phyloP scores from a whole-genome alignment of 2,888 invertebrate genomes.

The Leucophenga montana region DNA sequence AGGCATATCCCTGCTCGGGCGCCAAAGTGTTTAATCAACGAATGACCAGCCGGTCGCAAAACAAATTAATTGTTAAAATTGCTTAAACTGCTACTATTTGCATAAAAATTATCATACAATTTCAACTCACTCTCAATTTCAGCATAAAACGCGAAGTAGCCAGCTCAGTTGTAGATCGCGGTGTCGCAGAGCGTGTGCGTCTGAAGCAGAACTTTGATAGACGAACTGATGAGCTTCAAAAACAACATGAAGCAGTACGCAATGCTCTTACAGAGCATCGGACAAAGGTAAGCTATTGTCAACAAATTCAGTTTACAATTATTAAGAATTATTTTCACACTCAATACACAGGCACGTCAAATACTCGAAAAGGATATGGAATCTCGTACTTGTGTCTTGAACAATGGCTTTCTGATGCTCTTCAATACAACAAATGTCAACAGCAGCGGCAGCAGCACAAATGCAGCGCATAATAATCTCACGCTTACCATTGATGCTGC shows the following conservation, averaged over 20 bases:
- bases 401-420: slow-evolving; percentile 70
- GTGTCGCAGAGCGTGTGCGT: slow-evolving; percentile 90
- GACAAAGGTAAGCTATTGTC: slow-evolving; percentile 74
- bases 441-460: slow-evolving; percentile 50
- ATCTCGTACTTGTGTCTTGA: slow-evolving; percentile 69
- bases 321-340: slow-evolving; percentile 4
- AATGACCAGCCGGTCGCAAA: too few species aligned
- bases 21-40: too few species aligned
- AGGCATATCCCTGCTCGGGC: too few species aligned
- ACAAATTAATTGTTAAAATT: too few species aligned
- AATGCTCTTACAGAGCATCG: slow-evolving; percentile 80
- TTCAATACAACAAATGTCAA: slow-evolving; percentile 63
- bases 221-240: slow-evolving; percentile 83
- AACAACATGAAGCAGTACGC: slow-evolving; percentile 85
- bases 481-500: slow-evolving; percentile 54
- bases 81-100: too few species aligned
- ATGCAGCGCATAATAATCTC: slow-evolving; percentile 58
- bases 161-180: slow-evolving; percentile 83
- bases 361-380: slow-evolving; percentile 72
- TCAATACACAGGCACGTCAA: slow-evolving; percentile 66
- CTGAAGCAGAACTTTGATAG: slow-evolving; percentile 85
- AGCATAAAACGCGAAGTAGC: slow-evolving; percentile 74
- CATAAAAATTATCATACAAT: too few species aligned
- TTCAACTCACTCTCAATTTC: background rate
- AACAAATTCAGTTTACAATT: background rate